Conservation (phyloP, 35 echinoderm and acorn worm genomes). For the Apostichopus japonicus region DNA sequence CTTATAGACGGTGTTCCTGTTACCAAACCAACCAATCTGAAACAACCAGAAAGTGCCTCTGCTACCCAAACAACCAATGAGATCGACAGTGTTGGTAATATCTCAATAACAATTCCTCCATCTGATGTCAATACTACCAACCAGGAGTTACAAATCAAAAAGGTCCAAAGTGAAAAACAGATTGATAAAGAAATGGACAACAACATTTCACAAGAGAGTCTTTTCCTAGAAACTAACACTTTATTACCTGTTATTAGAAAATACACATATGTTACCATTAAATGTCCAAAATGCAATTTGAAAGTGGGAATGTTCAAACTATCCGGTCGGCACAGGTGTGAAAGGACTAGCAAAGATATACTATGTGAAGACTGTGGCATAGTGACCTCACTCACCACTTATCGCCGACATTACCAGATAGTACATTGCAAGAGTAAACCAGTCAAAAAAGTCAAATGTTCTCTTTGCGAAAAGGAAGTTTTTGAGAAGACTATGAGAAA, state of each 20-base stretch:
- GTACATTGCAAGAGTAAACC: background rate
- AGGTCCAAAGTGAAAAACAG: background rate
- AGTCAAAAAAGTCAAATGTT: background rate
- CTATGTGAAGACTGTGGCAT: background rate
- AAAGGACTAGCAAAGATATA: background rate
- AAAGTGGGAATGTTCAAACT: background rate
- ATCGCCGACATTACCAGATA: background rate
- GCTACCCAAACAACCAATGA: background rate
- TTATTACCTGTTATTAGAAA: background rate
- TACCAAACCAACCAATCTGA: background rate
- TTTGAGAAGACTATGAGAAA: background rate
- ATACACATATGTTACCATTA: background rate
- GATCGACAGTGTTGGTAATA: background rate
- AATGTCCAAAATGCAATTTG: conserved; percentile 4
- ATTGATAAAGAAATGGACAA: background rate
- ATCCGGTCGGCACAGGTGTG: background rate
- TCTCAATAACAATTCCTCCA: too few relatives aligned
- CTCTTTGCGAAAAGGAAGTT: background rate
- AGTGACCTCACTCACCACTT: background rate
- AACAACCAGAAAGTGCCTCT: background rate
- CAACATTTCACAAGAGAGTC: background rate
- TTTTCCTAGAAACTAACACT: background rate
- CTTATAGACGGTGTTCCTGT: background rate
- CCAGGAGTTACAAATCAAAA: background rate
- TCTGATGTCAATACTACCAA: too few relatives aligned